phyloP scores from a whole-genome alignment of 2,113 vertebrate species.

The Cyprinodon tularosa region DNA sequence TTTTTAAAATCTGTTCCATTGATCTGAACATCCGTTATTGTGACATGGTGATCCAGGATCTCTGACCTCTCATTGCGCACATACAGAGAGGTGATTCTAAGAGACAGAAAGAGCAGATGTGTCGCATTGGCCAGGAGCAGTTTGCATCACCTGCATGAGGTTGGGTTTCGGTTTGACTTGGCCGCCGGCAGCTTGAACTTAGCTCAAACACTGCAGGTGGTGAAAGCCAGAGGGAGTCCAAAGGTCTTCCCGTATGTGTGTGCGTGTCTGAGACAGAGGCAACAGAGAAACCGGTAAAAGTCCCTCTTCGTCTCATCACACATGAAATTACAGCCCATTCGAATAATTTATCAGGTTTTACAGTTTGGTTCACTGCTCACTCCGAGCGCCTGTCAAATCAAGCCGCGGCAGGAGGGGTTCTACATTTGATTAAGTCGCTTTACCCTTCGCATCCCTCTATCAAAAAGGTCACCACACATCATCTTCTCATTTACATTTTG shows the following conservation, averaged over 20 bases:
- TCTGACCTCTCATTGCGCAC: slow-evolving; percentile 68
- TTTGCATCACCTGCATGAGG: slow-evolving; percentile 20
- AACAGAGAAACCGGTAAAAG: slow-evolving; percentile 51
- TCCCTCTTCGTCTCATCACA: slow-evolving; percentile 63
- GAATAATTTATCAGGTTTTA: slow-evolving; percentile 74
- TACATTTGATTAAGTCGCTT: slow-evolving; percentile 69
- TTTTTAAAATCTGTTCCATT: background rate
- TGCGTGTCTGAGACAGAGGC: slow-evolving; percentile 12
- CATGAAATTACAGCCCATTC: slow-evolving; percentile 67
- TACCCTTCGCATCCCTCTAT: slow-evolving; percentile 56
- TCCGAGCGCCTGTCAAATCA: slow-evolving; percentile 59
- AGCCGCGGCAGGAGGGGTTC: slow-evolving; percentile 46
- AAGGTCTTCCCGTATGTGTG: slow-evolving; percentile 35
- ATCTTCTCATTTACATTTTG: slow-evolving; percentile 52
- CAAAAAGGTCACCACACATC: slow-evolving; percentile 66
- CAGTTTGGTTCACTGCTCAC: slow-evolving; percentile 60
- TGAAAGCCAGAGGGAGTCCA: slow-evolving; percentile 40
- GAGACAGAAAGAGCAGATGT: slow-evolving; percentile 66
- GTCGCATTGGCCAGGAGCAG: slow-evolving; percentile 53
- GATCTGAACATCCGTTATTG: slow-evolving; percentile 9
- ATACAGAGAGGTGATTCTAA: slow-evolving; percentile 51
- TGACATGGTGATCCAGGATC: slow-evolving; percentile 47
- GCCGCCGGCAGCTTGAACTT: slow-evolving; percentile 41
- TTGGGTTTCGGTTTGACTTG: background rate
- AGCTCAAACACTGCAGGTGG: slow-evolving; percentile 59